These are phyloP conservation scores for Micromesistius poutassou DNA, from an alignment of 2,797 vertebrate species.

Conservation along the genomic window DNA sequence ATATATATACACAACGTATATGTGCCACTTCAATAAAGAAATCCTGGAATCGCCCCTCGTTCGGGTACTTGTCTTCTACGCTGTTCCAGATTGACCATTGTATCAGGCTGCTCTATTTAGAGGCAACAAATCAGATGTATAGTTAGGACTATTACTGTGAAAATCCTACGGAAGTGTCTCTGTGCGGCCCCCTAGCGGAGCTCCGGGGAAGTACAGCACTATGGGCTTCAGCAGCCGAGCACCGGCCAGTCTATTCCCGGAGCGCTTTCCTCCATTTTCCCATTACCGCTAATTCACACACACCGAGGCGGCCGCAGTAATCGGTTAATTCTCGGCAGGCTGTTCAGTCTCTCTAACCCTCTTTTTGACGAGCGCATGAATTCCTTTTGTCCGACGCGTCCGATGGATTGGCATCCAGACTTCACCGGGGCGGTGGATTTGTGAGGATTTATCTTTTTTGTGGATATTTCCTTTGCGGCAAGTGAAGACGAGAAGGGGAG, in stretches of 20 bases:
- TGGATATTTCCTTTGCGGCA: neutral
- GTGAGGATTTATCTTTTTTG: neutral
- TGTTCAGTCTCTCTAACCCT: neutral
- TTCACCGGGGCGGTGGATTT: neutral
- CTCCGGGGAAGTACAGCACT: neutral
- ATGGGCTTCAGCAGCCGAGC: neutral
- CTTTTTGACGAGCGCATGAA: neutral
- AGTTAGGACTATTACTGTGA: conserved; percentile 4
- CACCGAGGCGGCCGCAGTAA: neutral
- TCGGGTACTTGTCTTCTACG: too few relatives aligned
- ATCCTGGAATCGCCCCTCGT: too few relatives aligned
- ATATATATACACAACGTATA: too few relatives aligned
- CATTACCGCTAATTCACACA: neutral
- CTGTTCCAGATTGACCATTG: too few relatives aligned
- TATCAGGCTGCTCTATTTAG: too few relatives aligned
- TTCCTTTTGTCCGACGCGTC: neutral
- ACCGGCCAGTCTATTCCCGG: conserved; percentile 9
- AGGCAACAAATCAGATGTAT: neutral
- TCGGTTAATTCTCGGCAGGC: neutral
- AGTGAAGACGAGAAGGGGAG: neutral
- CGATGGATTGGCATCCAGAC: neutral
- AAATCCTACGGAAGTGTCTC: neutral
- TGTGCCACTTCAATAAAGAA: too few relatives aligned
- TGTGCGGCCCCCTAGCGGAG: neutral
- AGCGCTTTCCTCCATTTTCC: conserved; percentile 14